Evolutionary conservation across 2,113 vertebrate genomes (phyloP).

Genomic region (Myotis lucifugus): DNA sequence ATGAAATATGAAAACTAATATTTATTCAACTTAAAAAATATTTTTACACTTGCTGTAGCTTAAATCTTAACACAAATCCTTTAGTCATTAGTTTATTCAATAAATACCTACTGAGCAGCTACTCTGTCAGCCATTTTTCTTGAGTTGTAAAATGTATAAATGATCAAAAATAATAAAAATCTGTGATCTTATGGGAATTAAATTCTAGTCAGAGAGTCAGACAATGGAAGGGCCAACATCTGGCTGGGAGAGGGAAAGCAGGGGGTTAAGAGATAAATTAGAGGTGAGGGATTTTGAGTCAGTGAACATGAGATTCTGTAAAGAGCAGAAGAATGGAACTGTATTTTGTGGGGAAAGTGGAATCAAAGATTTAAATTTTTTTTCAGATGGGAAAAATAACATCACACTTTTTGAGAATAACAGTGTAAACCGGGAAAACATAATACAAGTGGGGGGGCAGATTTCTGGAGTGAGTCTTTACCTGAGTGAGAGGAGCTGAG

Average conservation of each 20-base stretch:
- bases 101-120: not conserved
- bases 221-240: not conserved
- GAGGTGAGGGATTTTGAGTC: not conserved
- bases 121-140: not conserved
- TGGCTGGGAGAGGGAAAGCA: not conserved
- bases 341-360: not conserved
- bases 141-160: not conserved
- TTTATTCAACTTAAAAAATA: not conserved
- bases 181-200: not conserved
- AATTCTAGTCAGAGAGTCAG: not conserved
- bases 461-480: not conserved
- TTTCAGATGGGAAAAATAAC: not conserved
- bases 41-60: not conserved
- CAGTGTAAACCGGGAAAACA: not conserved
- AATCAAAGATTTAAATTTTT: not conserved
- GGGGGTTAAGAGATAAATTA: not conserved
- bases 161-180: conserved; percentile 6
- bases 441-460: not conserved
- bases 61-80: not conserved
- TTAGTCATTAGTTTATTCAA: not conserved
- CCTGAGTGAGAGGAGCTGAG: not conserved
- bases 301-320: not conserved
- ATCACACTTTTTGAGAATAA: not conserved
- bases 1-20: not conserved
- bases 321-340: not conserved